These are phyloP conservation scores for Triplophysa siluroides DNA, from an alignment of 2,113 vertebrate species.

Conservation along the genomic window DNA sequence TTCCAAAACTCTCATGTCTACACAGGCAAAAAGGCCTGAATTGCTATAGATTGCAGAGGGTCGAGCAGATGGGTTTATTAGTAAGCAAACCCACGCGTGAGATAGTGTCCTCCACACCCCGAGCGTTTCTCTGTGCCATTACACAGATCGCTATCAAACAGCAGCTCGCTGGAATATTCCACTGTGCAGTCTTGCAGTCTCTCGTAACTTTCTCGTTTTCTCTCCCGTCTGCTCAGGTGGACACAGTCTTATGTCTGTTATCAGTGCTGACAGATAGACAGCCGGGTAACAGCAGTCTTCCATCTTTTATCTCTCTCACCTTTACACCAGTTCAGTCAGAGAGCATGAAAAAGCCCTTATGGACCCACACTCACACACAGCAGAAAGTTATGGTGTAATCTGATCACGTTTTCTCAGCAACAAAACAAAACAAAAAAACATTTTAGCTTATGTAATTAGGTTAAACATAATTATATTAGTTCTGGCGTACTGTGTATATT, in stretches of 20 bases:
- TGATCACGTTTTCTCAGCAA: constrained; percentile 10
- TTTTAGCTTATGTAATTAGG: no score
- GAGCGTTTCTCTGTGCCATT: background rate
- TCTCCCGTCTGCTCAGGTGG: constrained; percentile 10
- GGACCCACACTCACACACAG: constrained; percentile 5
- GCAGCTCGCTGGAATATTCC: constrained; percentile 17
- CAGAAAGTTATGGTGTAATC: constrained; percentile 3
- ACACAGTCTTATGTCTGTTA: constrained; percentile 42
- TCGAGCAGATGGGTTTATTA: constrained; percentile 20
- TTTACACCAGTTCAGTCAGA: constrained; percentile 33
- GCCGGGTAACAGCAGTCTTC: constrained; percentile 35
- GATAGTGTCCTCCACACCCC: background rate
- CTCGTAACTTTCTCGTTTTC: constrained; percentile 15
- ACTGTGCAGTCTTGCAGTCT: constrained; percentile 4
- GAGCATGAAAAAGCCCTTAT: constrained; percentile 32
- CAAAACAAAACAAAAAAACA: background rate
- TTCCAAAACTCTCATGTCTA: background rate
- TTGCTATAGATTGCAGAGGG: background rate
- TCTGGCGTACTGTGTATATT: no score
- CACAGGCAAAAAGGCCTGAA: background rate
- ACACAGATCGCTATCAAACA: constrained; percentile 34
- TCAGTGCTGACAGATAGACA: constrained; percentile 47
- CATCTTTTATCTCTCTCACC: constrained; percentile 39
- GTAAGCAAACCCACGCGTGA: constrained; percentile 11
- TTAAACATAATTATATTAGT: no score